phyloP scores from a whole-genome alignment of 2,888 invertebrate species.

The Idaea aversata region DNA sequence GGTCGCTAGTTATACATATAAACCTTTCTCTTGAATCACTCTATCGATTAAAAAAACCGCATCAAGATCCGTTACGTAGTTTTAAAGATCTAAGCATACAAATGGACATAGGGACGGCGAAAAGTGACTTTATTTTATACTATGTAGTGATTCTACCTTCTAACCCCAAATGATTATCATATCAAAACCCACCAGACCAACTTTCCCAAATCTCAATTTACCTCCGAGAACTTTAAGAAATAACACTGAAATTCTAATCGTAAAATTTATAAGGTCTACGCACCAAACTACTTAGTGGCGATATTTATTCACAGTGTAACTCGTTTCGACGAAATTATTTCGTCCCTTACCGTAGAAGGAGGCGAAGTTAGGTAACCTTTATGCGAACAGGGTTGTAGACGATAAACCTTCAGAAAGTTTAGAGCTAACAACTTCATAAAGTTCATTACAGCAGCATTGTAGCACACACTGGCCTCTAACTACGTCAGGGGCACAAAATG shows the following conservation, averaged over 20 bases:
- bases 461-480: conserved; percentile 47
- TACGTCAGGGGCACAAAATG: conserved; percentile 58
- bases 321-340: conserved; percentile 1
- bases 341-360: neutral
- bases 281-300: neutral
- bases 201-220: neutral
- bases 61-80: too few species aligned
- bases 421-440: conserved; percentile 33
- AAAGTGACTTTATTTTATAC: too few species aligned
- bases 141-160: neutral
- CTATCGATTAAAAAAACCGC: too few species aligned
- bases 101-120: too few species aligned
- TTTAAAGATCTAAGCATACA: too few species aligned
- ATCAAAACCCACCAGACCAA: neutral
- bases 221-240: neutral
- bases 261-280: conserved; percentile 1
- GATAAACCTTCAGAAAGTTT: conserved; percentile 9
- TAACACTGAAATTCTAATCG: neutral
- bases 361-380: conserved; percentile 4
- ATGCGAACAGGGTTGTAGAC: conserved; percentile 2
- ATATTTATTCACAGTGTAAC: conserved; percentile 1
- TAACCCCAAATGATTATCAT: neutral
- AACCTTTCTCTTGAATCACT: too few species aligned
- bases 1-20: too few species aligned
- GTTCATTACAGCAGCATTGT: conserved; percentile 52